Evolutionary conservation across 2,113 vertebrate species (phyloP).

Genomic region (Trematomus loennbergii): DNA sequence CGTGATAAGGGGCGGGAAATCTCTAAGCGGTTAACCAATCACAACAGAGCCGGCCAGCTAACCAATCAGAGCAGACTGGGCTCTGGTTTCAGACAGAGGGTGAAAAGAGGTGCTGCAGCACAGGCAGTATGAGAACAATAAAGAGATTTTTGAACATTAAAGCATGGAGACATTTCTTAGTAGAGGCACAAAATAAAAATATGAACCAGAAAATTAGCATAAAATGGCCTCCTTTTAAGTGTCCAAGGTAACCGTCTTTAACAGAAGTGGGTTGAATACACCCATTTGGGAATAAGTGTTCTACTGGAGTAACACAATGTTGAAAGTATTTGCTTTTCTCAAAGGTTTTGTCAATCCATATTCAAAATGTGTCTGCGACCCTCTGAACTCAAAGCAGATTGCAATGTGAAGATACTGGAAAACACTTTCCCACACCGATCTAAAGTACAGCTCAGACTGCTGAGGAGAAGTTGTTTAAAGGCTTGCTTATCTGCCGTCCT

Average conservation of each 20-base stretch:
- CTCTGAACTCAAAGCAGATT: neutral
- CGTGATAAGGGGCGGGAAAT: no score
- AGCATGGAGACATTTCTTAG: no score
- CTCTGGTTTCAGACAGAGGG: no score
- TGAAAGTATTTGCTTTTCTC: neutral
- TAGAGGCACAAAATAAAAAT: no score
- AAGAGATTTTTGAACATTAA: no score
- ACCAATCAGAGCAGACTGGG: no score
- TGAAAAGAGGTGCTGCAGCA: no score
- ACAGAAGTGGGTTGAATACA: neutral
- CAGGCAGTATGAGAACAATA: no score
- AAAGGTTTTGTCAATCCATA: neutral
- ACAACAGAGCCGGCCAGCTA: no score
- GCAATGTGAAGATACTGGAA: neutral
- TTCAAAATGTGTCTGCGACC: neutral
- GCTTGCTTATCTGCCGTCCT: conserved; percentile 26
- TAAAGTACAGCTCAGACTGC: conserved; percentile 24
- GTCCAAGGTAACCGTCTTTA: neutral
- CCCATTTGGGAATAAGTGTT: neutral
- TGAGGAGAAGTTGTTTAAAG: conserved; percentile 46
- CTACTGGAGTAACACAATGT: neutral
- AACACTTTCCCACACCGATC: conserved; percentile 26
- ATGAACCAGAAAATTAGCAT: no score
- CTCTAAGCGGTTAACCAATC: no score
- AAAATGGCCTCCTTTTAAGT: no score